Base-by-base conservation (phyloP, 1,140 invertebrate genomes). In the Dendroctonus valens region DNA sequence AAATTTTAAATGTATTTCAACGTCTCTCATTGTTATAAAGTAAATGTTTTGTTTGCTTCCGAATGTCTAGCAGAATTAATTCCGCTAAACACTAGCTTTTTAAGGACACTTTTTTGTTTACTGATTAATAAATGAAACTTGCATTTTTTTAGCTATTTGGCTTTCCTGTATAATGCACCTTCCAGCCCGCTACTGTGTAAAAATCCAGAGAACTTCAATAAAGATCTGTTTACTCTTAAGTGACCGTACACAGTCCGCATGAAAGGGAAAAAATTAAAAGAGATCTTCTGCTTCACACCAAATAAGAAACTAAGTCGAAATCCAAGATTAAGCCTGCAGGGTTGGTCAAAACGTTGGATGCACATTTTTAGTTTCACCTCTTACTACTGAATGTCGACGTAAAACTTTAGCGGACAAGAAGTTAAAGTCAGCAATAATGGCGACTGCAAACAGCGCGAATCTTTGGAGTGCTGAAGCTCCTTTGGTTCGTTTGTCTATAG, bases 401-500 rank as follows among this genome's bases (percentile, higher is more conserved):
- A 46, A 46, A 46, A 46, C 12, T 46, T 11, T 4, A 14, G 57
- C 11, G 5, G 8, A 11, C 14, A 52, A n/a, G n/a, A 8, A 44
- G 55, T n/a, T n/a, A n/a, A 15, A 8, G 5, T 26, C 26, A 26
- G 26, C 26, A 26, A 26, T 26, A 26, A 26, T 26, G 26, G 3
- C 26, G 3, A 26, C 26, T 26, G 26, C 26, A 26, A 26, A 26
- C 26, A 26, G 3, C 26, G 26, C 26, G 1, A 26, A 26, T 3
- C 26, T 1, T 26, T 26, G 26, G 26, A 26, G 26, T 26, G 26
- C 3, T 26, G 53, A 8, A 42, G 79, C 80, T 1, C 79, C 80
- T 0, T 72, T 81, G 5, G 75, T 78, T 2, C 74, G 77, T 11
- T 79, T 80, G 78, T 72, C 77, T 6, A 58, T 61, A 0, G 61